Evolutionary conservation across 2,113 vertebrate genomes (phyloP), one percentile per base, ranked within the genome.

Genomic region (Bufo gargarizans): DNA sequence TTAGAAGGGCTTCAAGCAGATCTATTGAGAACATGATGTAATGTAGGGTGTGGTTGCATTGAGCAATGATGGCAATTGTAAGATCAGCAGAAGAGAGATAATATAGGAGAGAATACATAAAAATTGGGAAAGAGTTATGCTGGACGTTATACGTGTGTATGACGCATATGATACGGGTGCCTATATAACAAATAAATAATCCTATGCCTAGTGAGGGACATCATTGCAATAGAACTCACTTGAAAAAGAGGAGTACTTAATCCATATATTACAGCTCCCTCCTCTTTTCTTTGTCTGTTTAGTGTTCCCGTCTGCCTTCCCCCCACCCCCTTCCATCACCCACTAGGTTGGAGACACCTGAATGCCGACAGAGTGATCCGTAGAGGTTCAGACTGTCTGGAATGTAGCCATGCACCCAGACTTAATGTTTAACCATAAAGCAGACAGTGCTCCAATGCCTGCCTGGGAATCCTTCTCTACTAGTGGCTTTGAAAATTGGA

Each of bases 321-420:
- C 33, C 87, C 72, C 81, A 67, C 85, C 86, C 86, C 59, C 86
- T 69, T 80, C 77, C 85, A 63, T 83, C 71, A 76, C 80, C 87
- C 81, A 84, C 43, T 89, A 84, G 84, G 82, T 84, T 84, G 72
- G 80, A 89, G 87, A 84, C 82, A 89, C 87, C 87, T 89, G 87
- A 77, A 88, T 88, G 87, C 82, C 58, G 87, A 84, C 87, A 89
- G 81, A 83, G 80, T 82, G 69, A 84, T 84, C 87, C 50, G 59
- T 63, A 58, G 81, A 84, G 87, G 82, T 84, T 89, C 81, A 89
- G 87, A 89, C 87, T 84, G 87, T 89, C 87, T 89, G 87, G 87
- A 84, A 89, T 89, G 67, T 82, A 69, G 87, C 87, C 87, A 88
- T 77, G 33, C 50, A 77, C 80, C 58, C 72, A 63, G 87, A 84